Evolutionary conservation across 2,113 vertebrate species (phyloP), one percentile per base, ranked within the genome.

Genomic region (Serilophus lunatus): DNA sequence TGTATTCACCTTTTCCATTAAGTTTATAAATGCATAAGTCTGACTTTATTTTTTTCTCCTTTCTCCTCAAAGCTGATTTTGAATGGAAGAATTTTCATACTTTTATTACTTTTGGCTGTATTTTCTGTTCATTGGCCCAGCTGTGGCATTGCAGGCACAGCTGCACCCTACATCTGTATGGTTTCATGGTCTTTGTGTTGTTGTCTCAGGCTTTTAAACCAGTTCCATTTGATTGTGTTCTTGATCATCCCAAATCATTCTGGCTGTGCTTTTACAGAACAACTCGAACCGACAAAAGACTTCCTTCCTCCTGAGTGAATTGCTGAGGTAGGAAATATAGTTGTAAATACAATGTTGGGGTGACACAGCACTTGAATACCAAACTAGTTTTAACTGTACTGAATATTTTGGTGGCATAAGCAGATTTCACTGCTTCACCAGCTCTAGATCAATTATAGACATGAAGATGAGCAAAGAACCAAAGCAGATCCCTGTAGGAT

Each of bases 1-100:
- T 86, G 72, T 70, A 28, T 36, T 93, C 82, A 93, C 88, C 80
- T 96, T 83, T 90, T 94, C 76, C 60, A 63, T 94, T 90, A 81
- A 14, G 33, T 88, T 82, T 92, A 94, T 83, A 93, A 93, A 92
- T 92, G 36, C 42, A 54, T 33, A 40, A 7, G 19, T 74, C 71
- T 86, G 29, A 10, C 10, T n/a, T 49, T 23, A 10, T 22, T 5
- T 9, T 6, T 4, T 2, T 1, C 9, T 51, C 5, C 7, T 36
- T 74, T 84, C 31, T 78, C 18, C 16, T 36, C n/a, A 68, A n/a
- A 92, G 18, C 59, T 90, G 15, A 83, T 70, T 88, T 83, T 59
- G 16, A 86, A 66, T 12, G 15, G 19, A 31, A 88, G 11, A 49
- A 13, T 33, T 53, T 57, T 60, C 14, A 22, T 19, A 17, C 9